phyloP scores from a whole-genome alignment of 1,140 invertebrate species.

The Drosophila grimshawi region DNA sequence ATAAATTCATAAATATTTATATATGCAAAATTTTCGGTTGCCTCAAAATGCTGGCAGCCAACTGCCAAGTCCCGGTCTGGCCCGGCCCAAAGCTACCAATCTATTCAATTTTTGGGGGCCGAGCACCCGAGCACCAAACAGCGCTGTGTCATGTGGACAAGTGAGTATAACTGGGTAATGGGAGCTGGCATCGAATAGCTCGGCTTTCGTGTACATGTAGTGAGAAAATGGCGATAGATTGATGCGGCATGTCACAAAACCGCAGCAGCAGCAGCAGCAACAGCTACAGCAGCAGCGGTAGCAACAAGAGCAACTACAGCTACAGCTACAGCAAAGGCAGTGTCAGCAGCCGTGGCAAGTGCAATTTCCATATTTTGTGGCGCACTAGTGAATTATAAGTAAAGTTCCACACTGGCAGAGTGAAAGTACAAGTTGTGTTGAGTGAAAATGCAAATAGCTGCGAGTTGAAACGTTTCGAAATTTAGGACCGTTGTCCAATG shows the following conservation, averaged over 20 bases:
- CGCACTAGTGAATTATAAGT: conserved; percentile 42
- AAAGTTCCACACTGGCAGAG: conserved; percentile 41
- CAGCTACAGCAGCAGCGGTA: neutral
- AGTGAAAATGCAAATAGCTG: conserved; percentile 29
- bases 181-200: conserved; percentile 34
- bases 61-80: conserved; percentile 29
- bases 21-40: conserved; percentile 78
- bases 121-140: conserved; percentile 30
- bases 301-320: neutral
- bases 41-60: conserved; percentile 60
- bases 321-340: conserved; percentile 8
- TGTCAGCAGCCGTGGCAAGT: conserved; percentile 41
- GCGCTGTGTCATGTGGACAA: conserved; percentile 20
- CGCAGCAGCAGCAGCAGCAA: conserved; percentile 45
- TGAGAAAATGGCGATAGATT: conserved; percentile 76
- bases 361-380: conserved; percentile 77
- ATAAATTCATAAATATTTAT: conserved; percentile 84
- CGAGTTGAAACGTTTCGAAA: conserved; percentile 1
- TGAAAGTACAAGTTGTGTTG: conserved; percentile 24
- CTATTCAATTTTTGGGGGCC: conserved; percentile 72
- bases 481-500: conserved; percentile 9
- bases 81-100: conserved; percentile 66
- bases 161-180: neutral
- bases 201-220: neutral
- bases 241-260: conserved; percentile 79